phyloP scores from a whole-genome alignment of 2,888 invertebrate genomes.

The Caenorhabditis uteleia region DNA sequence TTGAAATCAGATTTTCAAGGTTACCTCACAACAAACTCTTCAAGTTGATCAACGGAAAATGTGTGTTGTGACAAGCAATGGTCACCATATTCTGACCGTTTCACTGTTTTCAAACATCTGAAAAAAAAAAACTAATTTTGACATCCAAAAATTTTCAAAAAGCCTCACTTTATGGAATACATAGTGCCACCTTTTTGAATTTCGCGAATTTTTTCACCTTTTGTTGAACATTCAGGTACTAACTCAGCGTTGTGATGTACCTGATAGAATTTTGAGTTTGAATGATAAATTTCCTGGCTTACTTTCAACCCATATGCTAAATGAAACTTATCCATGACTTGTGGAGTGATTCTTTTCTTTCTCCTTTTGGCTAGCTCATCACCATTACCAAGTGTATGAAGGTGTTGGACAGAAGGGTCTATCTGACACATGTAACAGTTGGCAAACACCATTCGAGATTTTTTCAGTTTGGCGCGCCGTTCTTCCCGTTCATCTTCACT shows the following conservation, averaged over 20 bases:
- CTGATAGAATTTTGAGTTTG: slow-evolving; percentile 9
- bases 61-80: slow-evolving; percentile 39
- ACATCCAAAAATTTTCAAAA: background rate
- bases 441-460: slow-evolving; percentile 39
- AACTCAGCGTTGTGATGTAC: slow-evolving; percentile 19
- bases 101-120: slow-evolving; percentile 31
- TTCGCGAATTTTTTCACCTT: slow-evolving; percentile 38
- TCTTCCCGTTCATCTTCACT: slow-evolving; percentile 4
- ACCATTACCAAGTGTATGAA: slow-evolving; percentile 54
- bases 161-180: slow-evolving; percentile 27
- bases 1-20: background rate
- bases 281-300: background rate
- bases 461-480: slow-evolving; percentile 25
- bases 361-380: slow-evolving; percentile 14
- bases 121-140: background rate
- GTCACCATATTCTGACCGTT: slow-evolving; percentile 21
- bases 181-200: slow-evolving; percentile 35
- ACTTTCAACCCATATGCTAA: background rate
- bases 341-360: slow-evolving; percentile 27
- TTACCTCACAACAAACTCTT: slow-evolving; percentile 27
- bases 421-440: slow-evolving; percentile 55
- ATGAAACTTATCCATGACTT: slow-evolving; percentile 15
- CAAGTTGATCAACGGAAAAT: slow-evolving; percentile 25
- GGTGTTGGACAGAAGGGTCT: slow-evolving; percentile 50
- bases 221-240: slow-evolving; percentile 20